Percentiles rank a stretch among this genome's conserved stretches.
phyloP scores from a whole-genome alignment of 2,113 vertebrate species.

The Acanthochromis polyacanthus region DNA sequence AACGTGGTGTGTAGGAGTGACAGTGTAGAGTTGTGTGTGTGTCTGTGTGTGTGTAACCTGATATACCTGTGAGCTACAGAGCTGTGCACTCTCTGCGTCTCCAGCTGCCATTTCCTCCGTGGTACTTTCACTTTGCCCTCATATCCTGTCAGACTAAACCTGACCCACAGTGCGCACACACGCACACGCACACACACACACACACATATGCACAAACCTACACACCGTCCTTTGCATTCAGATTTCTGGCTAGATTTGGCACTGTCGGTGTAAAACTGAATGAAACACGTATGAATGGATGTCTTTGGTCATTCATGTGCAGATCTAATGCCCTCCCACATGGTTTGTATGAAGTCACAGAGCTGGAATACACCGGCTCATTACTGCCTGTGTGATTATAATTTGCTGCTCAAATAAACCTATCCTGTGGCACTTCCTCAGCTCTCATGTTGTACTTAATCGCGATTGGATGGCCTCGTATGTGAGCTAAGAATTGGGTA shows the following conservation, averaged over 20 bases:
- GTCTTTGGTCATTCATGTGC: constrained; percentile 37
- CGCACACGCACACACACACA: constrained; percentile 29
- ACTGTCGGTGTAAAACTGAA: constrained; percentile 19
- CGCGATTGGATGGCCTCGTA: constrained; percentile 13
- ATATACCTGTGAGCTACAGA: constrained; percentile 45
- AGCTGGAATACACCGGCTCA: constrained; percentile 57
- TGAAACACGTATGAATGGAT: constrained; percentile 46
- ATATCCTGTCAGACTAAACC: constrained; percentile 74
- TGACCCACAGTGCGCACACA: constrained; percentile 32
- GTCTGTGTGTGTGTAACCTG: constrained; percentile 45
- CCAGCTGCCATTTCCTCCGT: constrained; percentile 72
- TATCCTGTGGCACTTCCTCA: constrained; percentile 65
- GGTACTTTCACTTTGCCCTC: constrained; percentile 71
- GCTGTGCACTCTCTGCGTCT: constrained; percentile 57
- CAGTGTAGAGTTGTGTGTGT: constrained; percentile 42
- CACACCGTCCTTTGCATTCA: constrained; percentile 6
- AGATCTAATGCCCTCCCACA: constrained; percentile 32
- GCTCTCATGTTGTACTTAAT: constrained; percentile 43
- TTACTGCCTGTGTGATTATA: constrained; percentile 70
- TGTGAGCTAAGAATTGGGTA: constrained; percentile 45
- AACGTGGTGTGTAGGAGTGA: constrained; percentile 36
- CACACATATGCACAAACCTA: constrained; percentile 24
- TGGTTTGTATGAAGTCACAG: constrained; percentile 55
- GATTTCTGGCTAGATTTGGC: background rate
- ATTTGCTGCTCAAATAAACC: constrained; percentile 81